phyloP scores from a whole-genome alignment of 2,113 vertebrate species.

The Nyctereutes procyonoides region DNA sequence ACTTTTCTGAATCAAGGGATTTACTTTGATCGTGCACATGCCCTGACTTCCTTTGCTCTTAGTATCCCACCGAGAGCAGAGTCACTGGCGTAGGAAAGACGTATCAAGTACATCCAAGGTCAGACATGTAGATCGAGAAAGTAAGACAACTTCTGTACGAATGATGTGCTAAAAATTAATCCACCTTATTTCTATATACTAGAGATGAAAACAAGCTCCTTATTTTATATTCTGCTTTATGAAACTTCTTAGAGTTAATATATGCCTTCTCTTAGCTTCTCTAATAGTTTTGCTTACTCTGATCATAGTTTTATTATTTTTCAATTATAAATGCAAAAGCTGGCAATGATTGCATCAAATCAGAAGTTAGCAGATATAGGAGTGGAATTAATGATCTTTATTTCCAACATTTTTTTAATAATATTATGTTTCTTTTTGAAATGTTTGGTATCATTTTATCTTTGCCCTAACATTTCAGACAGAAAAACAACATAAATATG shows the following conservation, averaged over 20 bases:
- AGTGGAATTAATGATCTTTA: not conserved
- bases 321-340: not conserved
- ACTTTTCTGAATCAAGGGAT: not conserved
- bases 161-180: not conserved
- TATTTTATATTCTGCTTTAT: not conserved
- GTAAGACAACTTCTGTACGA: not conserved
- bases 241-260: not conserved
- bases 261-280: not conserved
- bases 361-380: not conserved
- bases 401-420: slow-evolving; percentile 1
- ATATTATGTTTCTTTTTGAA: not conserved
- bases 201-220: not conserved
- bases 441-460: not conserved
- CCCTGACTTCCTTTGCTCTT: not conserved
- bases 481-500: not conserved
- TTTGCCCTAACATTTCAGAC: not conserved
- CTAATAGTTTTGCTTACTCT: not conserved
- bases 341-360: not conserved
- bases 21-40: not conserved
- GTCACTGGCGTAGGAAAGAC: not conserved
- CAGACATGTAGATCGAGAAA: not conserved
- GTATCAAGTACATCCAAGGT: not conserved
- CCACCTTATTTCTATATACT: not conserved
- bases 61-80: not conserved
- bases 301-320: slow-evolving; percentile 36